phyloP scores from a whole-genome alignment of 2,888 invertebrate genomes.

The Drymonia ruficornis region DNA sequence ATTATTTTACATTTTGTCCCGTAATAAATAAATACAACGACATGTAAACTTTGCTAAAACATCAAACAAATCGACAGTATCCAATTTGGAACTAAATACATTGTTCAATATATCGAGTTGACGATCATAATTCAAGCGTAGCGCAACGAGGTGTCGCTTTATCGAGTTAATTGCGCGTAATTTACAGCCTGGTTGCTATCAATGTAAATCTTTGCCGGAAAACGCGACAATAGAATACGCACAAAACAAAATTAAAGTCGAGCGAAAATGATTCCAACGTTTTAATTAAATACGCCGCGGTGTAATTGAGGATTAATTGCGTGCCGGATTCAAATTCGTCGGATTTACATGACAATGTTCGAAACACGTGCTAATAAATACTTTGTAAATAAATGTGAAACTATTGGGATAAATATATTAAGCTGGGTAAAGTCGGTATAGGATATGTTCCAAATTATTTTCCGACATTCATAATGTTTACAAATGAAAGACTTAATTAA shows the following conservation, averaged over 20 bases:
- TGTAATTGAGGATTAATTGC: conserved; percentile 70
- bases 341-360: conserved; percentile 64
- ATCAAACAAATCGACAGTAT: background rate
- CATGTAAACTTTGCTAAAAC: background rate
- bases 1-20: too few species aligned
- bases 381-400: background rate
- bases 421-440: background rate
- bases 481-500: too few species aligned
- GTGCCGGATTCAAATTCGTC: conserved; percentile 57
- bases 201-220: conserved; percentile 54
- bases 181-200: conserved; percentile 51
- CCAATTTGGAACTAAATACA: background rate
- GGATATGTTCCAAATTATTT: too few species aligned
- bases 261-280: conserved; percentile 56
- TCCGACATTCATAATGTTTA: too few species aligned
- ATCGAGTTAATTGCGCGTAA: conserved; percentile 49
- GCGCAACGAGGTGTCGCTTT: conserved; percentile 37
- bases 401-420: background rate
- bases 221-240: conserved; percentile 57
- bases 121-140: conserved; percentile 27
- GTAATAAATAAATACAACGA: too few species aligned
- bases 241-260: conserved; percentile 64
- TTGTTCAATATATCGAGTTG: conserved; percentile 9
- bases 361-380: conserved; percentile 28
- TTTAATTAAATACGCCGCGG: conserved; percentile 67